Base-by-base conservation (phyloP, 2,113 vertebrate species). In the Eubucco bourcierii region DNA sequence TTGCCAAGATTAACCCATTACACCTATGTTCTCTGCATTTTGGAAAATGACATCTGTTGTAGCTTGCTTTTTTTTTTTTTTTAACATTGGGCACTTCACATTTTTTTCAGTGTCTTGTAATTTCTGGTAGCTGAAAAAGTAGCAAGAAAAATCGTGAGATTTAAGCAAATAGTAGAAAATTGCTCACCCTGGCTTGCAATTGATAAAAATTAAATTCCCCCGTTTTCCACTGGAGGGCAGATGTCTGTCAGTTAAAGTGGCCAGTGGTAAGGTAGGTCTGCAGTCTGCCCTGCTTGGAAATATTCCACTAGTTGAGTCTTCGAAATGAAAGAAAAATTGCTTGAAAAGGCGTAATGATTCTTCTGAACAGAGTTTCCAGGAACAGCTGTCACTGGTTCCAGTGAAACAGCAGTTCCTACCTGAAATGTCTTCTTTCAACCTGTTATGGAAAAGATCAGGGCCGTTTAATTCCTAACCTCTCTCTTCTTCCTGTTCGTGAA, bases 191-290 rank as follows among this genome's bases (percentile, higher is more conserved):
- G 19, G 21, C 60, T 78, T 90, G 55, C 16, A 76, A 2, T 71
- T 88, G 60, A 33, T 29, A 70, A 64, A 66, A 29, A 37, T 72
- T 44, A 84, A 95, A 80, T 96, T 81, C 85, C 76, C 93, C 33
- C 21, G 2, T 92, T 88, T 84, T 80, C 97, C 97, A 95, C 95
- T 93, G 95, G 96, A 97, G 96, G 97, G 97, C 95, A 94, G 94
- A 72, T 71, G 56, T 59, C 70, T 88, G 24, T 80, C 65, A 58
- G 33, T 59, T 66, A 39, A 67, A n/a, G 28, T 33, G 31, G 25
- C 52, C 29, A 53, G 29, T 50, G 28, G 24, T 67, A 29, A 59
- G 41, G 41, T 15, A 24, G 8, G 3, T 19, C 18, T 52, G 27
- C 63, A 17, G 31, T n/a, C n/a, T 50, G 3, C 10, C 15, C 17